These are phyloP conservation scores for Callipepla californica DNA, from an alignment of 2,113 vertebrate genomes.

Conservation along the genomic window DNA sequence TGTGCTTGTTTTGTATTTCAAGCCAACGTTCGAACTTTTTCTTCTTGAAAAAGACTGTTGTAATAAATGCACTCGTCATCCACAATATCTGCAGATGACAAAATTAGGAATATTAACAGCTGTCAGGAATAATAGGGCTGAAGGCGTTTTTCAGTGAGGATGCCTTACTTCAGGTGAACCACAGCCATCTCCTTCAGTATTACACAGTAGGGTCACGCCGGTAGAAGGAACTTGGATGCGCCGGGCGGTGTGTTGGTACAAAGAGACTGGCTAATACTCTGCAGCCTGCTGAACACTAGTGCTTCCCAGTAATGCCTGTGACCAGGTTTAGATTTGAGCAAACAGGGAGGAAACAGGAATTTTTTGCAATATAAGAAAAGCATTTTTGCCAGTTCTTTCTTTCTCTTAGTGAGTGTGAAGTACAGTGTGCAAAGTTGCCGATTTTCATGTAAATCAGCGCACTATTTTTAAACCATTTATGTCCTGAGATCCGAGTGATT, in stretches of 20 bases:
- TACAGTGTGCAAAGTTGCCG: constrained; percentile 13
- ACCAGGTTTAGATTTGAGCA: background rate
- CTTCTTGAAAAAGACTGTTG: constrained; percentile 1
- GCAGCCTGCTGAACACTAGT: background rate
- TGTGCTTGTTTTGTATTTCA: constrained; percentile 47
- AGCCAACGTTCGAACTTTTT: background rate
- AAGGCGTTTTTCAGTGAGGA: constrained; percentile 4
- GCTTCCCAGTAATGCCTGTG: background rate
- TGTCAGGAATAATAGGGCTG: constrained; percentile 34
- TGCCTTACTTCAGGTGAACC: constrained; percentile 18
- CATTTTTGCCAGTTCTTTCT: background rate
- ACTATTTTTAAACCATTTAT: background rate
- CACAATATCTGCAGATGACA: background rate
- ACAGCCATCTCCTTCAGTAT: constrained; percentile 1
- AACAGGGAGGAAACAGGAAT: background rate
- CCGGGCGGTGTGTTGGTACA: background rate
- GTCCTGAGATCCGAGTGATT: constrained; percentile 5
- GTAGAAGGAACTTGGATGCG: background rate
- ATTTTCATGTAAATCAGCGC: background rate
- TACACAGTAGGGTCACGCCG: background rate
- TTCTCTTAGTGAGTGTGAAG: background rate
- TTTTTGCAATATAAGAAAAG: background rate
- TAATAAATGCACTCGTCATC: background rate
- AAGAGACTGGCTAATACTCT: background rate
- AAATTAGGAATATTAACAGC: constrained; percentile 57